A percentile compares a stretch with the other conserved stretches of the same genome.
Conservation (phyloP, 2,797 vertebrate genomes). For the Antrozous pallidus region DNA sequence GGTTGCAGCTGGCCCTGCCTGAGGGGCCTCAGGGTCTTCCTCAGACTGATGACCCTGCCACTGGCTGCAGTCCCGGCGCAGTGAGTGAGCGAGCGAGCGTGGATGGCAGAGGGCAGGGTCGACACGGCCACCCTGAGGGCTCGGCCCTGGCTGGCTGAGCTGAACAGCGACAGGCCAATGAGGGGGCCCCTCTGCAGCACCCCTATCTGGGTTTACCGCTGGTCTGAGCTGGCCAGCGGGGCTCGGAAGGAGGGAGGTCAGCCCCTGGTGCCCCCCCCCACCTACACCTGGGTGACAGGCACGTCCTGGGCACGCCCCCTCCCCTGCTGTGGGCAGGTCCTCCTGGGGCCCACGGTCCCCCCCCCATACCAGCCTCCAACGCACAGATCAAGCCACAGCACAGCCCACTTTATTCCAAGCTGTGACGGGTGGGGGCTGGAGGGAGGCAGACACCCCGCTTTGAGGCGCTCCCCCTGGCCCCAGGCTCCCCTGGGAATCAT, state of each 20-base stretch:
- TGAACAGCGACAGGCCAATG: no score
- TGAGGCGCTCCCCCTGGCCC: not conserved
- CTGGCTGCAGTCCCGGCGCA: no score
- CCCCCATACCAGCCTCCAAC: not conserved
- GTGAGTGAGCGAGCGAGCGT: no score
- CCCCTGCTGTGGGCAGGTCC: not conserved
- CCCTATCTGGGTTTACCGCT: accelerated
- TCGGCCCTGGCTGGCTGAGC: not conserved
- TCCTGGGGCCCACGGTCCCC: not conserved
- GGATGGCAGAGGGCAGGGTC: not conserved
- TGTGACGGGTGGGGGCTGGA: not conserved
- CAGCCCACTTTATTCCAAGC: conserved; percentile 46
- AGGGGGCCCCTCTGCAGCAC: not conserved
- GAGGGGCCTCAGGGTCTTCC: no score
- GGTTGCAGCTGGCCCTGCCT: no score
- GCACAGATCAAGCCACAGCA: not conserved
- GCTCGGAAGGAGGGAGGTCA: not conserved
- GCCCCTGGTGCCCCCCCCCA: not conserved
- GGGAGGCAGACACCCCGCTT: not conserved
- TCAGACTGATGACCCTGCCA: no score
- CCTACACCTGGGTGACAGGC: not conserved
- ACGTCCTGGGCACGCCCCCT: not conserved
- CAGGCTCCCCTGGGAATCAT: not conserved
- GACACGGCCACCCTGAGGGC: no score
- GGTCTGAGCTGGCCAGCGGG: not conserved